phyloP scores from a whole-genome alignment of 2,113 vertebrate species.

The Dasypus novemcinctus region DNA sequence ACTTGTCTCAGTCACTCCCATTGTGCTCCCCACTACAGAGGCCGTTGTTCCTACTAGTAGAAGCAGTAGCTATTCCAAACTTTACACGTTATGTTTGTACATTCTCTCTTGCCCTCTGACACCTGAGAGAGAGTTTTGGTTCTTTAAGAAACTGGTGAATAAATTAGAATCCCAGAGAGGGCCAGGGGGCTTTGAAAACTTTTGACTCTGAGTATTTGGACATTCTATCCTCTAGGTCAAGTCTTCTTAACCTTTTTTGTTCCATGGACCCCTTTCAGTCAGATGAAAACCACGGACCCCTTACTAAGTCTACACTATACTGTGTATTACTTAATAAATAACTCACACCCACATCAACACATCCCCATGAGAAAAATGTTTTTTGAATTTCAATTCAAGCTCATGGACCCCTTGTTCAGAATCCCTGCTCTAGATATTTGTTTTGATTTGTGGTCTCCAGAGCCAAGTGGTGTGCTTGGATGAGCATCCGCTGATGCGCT shows the following conservation, averaged over 20 bases:
- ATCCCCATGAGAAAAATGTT: no score
- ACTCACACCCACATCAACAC: no score
- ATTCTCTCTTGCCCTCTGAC: not conserved
- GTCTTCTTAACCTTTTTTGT: no score
- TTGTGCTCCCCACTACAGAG: no score
- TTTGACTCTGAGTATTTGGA: not conserved
- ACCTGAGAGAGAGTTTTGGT: not conserved
- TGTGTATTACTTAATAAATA: no score
- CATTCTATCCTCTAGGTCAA: accelerated
- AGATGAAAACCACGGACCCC: no score
- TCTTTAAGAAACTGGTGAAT: not conserved
- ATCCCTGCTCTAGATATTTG: no score
- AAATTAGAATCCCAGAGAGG: not conserved
- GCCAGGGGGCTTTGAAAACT: not conserved
- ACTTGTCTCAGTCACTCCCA: not conserved
- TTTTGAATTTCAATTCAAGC: no score
- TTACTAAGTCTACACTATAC: no score
- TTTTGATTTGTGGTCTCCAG: slow-evolving; percentile 21
- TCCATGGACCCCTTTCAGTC: no score
- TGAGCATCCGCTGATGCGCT: not conserved
- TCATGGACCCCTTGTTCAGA: no score
- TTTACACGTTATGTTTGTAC: not conserved
- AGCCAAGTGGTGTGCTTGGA: not conserved
- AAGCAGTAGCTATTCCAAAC: not conserved
- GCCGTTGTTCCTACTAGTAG: not conserved